Evolutionary conservation across 2,888 invertebrate species (phyloP).

Genomic region (Spodoptera exigua): DNA sequence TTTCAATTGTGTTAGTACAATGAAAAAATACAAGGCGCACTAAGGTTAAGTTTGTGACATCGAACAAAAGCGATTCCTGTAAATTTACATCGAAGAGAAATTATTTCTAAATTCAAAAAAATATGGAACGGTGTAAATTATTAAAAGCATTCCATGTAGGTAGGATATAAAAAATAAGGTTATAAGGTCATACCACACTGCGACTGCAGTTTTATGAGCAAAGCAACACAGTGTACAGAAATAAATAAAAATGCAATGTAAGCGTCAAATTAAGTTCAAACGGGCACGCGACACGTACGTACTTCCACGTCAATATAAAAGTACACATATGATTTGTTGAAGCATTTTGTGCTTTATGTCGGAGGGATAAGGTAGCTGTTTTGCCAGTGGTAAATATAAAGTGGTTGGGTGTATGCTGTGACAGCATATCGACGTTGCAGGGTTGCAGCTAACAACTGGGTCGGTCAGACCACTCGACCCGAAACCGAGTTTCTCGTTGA

Average conservation of each 20-base stretch:
- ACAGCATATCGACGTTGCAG: constrained; percentile 76
- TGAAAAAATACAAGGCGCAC: not conserved
- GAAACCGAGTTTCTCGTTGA: constrained; percentile 66
- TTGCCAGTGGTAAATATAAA: constrained; percentile 56
- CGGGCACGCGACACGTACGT: constrained; percentile 67
- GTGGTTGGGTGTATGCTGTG: constrained; percentile 63
- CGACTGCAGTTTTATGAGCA: constrained; percentile 70
- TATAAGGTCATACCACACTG: constrained; percentile 65
- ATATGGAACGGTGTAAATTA: constrained; percentile 36
- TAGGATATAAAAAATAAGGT: constrained; percentile 60
- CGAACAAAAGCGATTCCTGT: constrained; percentile 8
- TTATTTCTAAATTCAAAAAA: constrained; percentile 16
- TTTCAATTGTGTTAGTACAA: not conserved
- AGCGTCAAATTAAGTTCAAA: constrained; percentile 73
- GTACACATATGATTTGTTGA: constrained; percentile 53
- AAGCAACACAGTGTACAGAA: constrained; percentile 68
- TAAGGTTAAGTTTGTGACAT: not conserved
- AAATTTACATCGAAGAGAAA: constrained; percentile 13
- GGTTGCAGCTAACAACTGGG: constrained; percentile 73
- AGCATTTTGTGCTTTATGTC: constrained; percentile 61
- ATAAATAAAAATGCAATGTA: constrained; percentile 74
- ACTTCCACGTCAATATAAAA: constrained; percentile 62
- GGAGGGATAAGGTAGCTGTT: constrained; percentile 58
- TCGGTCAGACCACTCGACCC: constrained; percentile 80
- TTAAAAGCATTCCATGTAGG: constrained; percentile 42